phyloP scores from a whole-genome alignment of 1,140 invertebrate genomes.

The Probaryconus sp. region DNA sequence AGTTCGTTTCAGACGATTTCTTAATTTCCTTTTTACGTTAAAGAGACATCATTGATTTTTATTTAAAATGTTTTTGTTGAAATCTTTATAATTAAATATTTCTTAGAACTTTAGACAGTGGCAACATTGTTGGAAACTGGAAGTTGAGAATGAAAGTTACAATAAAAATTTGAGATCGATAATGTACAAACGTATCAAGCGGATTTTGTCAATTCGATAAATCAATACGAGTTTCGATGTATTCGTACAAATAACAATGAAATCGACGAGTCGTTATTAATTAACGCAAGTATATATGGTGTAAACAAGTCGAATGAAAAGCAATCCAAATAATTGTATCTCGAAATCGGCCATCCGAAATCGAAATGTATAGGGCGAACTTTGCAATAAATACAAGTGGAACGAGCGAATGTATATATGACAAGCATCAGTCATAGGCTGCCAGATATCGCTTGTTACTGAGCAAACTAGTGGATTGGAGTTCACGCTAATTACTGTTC shows the following conservation, averaged over 20 bases:
- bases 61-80: too few relatives aligned
- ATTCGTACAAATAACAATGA: constrained; percentile 18
- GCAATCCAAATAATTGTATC: constrained; percentile 8
- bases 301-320: constrained; percentile 25
- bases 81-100: too few relatives aligned
- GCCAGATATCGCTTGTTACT: constrained; percentile 25
- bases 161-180: too few relatives aligned
- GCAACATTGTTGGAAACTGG: too few relatives aligned
- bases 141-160: too few relatives aligned
- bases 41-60: too few relatives aligned
- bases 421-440: constrained; percentile 29
- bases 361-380: constrained; percentile 1
- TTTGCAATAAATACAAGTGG: constrained; percentile 1
- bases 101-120: too few relatives aligned
- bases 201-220: too few relatives aligned
- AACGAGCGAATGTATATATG: constrained; percentile 16
- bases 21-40: too few relatives aligned
- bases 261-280: constrained; percentile 18
- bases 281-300: constrained; percentile 22
- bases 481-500: constrained; percentile 40
- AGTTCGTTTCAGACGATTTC: too few relatives aligned
- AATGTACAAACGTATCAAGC: too few relatives aligned
- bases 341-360: background rate
- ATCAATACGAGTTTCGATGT: too few relatives aligned
- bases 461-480: constrained; percentile 10